Percentiles rank a stretch among this genome's conserved stretches.
Evolutionary conservation across 2,113 vertebrate genomes (phyloP).

Genomic region (Dicentrarchus labrax): DNA sequence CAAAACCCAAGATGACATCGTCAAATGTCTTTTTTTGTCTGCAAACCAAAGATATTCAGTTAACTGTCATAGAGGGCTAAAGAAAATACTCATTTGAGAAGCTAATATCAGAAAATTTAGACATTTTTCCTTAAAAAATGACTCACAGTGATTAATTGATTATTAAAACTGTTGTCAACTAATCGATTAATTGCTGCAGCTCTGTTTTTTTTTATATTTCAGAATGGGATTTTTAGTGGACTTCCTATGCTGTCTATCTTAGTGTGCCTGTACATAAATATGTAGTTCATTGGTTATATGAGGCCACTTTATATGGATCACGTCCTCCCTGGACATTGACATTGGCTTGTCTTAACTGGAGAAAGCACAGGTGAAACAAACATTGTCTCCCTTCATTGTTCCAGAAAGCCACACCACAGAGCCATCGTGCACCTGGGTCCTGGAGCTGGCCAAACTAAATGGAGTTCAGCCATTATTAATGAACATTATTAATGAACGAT

Average conservation of each 20-base stretch:
- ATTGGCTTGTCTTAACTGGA: constrained; percentile 8
- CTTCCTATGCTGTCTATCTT: not conserved
- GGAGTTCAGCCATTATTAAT: not conserved
- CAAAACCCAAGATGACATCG: too few relatives aligned
- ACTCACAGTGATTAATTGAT: too few relatives aligned
- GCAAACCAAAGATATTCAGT: too few relatives aligned
- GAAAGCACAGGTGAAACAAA: not conserved
- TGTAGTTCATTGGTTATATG: not conserved
- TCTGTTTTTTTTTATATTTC: not conserved
- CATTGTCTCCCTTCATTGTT: not conserved
- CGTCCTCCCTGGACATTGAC: not conserved
- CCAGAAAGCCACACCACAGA: not conserved
- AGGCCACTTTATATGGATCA: not conserved
- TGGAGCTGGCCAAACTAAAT: not conserved
- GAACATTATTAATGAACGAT: not conserved
- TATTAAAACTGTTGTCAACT: too few relatives aligned
- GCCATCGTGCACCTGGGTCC: too few relatives aligned
- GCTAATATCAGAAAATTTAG: too few relatives aligned
- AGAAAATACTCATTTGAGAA: too few relatives aligned
- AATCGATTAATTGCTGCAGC: too few relatives aligned
- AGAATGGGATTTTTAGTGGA: not conserved
- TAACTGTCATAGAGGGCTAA: too few relatives aligned
- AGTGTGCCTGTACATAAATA: not conserved
- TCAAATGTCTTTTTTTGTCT: too few relatives aligned
- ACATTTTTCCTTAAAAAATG: too few relatives aligned